phyloP scores from a whole-genome alignment of 1,140 invertebrate species.

The Anoplolepis gracilipes region DNA sequence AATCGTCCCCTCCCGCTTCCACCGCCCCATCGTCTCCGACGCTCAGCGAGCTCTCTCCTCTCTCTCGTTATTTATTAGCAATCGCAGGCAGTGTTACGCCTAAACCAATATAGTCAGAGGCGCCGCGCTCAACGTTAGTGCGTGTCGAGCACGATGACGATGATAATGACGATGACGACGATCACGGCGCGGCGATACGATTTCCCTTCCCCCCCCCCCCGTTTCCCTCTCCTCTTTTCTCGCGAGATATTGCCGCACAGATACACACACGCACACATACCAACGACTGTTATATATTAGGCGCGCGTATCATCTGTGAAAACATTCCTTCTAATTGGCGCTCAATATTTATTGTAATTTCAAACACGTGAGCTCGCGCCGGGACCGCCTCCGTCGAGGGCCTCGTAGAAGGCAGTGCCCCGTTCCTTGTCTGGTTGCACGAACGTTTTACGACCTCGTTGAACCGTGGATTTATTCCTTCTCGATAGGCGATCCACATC shows the following conservation, averaged over 20 bases:
- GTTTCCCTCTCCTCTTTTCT: background rate
- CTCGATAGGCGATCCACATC: constrained; percentile 39
- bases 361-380: constrained; percentile 76
- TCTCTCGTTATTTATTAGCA: constrained; percentile 76
- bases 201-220: background rate
- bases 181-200: background rate
- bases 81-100: constrained; percentile 65
- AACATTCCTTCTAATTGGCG: constrained; percentile 78
- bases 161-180: constrained; percentile 55
- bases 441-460: constrained; percentile 58
- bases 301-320: constrained; percentile 79
- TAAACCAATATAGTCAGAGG: constrained; percentile 79
- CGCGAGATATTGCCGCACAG: constrained; percentile 12
- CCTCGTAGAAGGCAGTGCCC: background rate
- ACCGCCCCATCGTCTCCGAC: background rate
- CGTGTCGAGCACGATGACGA: constrained; percentile 36
- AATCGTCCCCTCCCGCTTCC: background rate
- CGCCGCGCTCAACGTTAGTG: constrained; percentile 66
- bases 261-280: background rate
- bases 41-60: background rate
- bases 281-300: constrained; percentile 29
- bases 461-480: constrained; percentile 40
- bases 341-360: constrained; percentile 80
- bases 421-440: background rate
- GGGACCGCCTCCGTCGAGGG: constrained; percentile 54